Evolutionary conservation across 2,797 vertebrate genomes (phyloP).

Genomic region (Margarornis squamiger): DNA sequence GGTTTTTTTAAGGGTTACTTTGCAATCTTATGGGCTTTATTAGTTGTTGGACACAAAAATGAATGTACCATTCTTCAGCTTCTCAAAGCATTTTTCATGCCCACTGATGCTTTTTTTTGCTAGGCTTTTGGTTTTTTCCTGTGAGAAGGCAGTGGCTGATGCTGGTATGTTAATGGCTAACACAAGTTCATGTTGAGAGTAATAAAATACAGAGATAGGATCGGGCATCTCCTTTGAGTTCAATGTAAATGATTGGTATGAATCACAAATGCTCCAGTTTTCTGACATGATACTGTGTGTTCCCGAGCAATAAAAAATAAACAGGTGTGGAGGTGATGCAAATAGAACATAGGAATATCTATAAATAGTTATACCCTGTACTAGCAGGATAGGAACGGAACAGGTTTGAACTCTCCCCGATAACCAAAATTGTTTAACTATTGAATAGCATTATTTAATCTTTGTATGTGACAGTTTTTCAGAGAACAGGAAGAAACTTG

Average conservation of each 20-base stretch:
- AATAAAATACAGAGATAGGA: conserved; percentile 21
- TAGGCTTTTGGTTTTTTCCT: background rate
- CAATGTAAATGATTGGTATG: background rate
- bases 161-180: conserved; percentile 34
- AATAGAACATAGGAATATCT: background rate
- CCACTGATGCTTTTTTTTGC: background rate
- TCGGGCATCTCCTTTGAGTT: background rate
- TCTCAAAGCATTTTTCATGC: conserved; percentile 8
- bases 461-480: background rate
- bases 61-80: background rate
- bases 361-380: background rate
- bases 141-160: background rate
- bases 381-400: background rate
- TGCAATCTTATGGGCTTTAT: background rate
- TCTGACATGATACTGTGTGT: background rate
- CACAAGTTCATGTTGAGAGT: background rate
- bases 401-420: background rate
- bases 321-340: background rate
- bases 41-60: background rate
- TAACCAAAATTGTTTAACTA: background rate
- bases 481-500: background rate
- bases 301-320: background rate
- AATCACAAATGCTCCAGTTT: background rate
- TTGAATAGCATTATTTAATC: background rate
- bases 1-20: background rate